A percentile compares a stretch with the other conserved stretches of the same genome.
Evolutionary conservation across 2,113 vertebrate species (phyloP).

Genomic region (Gila orcuttii): DNA sequence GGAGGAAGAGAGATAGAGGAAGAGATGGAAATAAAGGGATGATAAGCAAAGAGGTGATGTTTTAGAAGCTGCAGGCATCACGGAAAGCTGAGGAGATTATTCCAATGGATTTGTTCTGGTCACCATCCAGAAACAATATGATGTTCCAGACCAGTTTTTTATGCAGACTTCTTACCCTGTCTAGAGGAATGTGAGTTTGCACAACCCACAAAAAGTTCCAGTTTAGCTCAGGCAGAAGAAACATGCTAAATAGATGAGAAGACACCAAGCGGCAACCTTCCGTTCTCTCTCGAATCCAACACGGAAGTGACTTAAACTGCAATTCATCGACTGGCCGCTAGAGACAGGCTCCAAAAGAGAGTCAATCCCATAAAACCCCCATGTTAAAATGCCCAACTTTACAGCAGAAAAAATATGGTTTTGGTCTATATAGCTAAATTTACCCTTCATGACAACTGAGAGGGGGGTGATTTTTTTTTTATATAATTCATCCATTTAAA

Average conservation of each 20-base stretch:
- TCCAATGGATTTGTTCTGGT: slow-evolving; percentile 1
- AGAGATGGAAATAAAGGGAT: slow-evolving; percentile 1
- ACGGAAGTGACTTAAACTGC: too few relatives aligned
- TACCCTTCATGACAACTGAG: too few relatives aligned
- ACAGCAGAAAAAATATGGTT: too few relatives aligned
- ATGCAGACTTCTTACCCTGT: neutral
- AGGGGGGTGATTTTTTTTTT: too few relatives aligned
- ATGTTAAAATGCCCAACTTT: too few relatives aligned
- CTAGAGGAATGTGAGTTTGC: neutral
- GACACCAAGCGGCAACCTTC: too few relatives aligned
- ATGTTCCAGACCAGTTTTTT: neutral
- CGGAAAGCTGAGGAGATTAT: neutral
- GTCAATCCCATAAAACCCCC: too few relatives aligned
- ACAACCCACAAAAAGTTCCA: neutral
- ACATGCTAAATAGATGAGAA: neutral
- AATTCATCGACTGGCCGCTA: too few relatives aligned
- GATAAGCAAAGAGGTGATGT: slow-evolving; percentile 27
- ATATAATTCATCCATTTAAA: too few relatives aligned
- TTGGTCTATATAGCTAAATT: too few relatives aligned
- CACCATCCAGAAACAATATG: neutral
- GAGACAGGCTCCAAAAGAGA: too few relatives aligned
- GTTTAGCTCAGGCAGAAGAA: neutral
- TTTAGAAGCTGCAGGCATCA: neutral
- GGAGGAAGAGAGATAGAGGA: slow-evolving; percentile 41
- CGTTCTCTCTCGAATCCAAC: too few relatives aligned